Conservation (phyloP, 2,888 invertebrate genomes). For the Artemia sinica region DNA sequence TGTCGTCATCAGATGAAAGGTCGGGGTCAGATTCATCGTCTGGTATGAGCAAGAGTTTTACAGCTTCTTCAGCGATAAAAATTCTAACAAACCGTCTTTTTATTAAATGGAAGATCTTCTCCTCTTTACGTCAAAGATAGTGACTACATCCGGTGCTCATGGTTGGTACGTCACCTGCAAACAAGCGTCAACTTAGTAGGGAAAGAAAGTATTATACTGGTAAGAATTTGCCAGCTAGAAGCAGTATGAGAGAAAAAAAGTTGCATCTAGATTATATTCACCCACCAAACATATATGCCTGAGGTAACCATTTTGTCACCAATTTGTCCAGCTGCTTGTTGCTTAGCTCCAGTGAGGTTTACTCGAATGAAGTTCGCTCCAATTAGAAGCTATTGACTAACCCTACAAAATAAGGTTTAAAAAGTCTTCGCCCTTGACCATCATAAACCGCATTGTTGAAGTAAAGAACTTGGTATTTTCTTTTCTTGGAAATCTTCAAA, state of each 20-base stretch:
- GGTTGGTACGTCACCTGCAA: neutral
- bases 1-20: conserved; percentile 6
- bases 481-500: too few relatives aligned
- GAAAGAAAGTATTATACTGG: neutral
- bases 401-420: neutral
- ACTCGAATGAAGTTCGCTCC: neutral
- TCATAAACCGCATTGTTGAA: neutral
- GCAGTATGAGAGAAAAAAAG: neutral
- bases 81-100: neutral
- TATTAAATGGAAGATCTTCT: neutral
- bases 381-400: neutral
- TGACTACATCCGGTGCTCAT: neutral
- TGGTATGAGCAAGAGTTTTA: neutral
- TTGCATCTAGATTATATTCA: neutral
- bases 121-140: neutral
- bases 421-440: neutral
- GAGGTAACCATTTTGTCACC: conserved; percentile 3
- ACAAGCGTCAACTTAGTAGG: neutral
- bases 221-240: neutral
- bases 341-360: neutral
- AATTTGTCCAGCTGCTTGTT: neutral
- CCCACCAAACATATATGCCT: neutral
- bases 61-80: neutral
- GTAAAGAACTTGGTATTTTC: neutral
- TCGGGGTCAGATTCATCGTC: neutral